A percentile compares a stretch with the other conserved stretches of the same genome.
phyloP scores from a whole-genome alignment of 2,888 invertebrate genomes.

The Odontomyia ornata region DNA sequence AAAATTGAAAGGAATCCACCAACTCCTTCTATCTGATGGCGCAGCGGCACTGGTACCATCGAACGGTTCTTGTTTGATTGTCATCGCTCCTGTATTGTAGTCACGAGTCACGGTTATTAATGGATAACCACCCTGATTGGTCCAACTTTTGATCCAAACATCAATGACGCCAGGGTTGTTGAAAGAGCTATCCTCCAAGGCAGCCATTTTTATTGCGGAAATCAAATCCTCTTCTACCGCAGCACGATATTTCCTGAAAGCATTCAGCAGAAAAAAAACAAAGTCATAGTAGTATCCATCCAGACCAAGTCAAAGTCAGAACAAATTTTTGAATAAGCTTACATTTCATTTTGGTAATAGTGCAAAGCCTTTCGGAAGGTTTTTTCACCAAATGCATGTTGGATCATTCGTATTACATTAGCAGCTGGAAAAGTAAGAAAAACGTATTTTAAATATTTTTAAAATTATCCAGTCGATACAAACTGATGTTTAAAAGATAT shows the following conservation, averaged over 20 bases:
- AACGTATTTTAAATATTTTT: not conserved
- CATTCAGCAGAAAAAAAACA: not conserved
- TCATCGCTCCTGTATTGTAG: conserved; percentile 13
- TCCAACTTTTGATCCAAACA: conserved; percentile 16
- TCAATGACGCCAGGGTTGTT: not conserved
- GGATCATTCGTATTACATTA: conserved; percentile 79
- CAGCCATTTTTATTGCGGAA: conserved; percentile 52
- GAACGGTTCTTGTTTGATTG: conserved; percentile 31
- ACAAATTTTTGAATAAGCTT: conserved; percentile 5
- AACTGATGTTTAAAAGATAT: no score
- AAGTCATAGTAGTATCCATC: no score
- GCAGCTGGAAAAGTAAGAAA: conserved; percentile 60
- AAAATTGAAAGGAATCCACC: conserved; percentile 61
- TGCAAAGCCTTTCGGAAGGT: conserved; percentile 64
- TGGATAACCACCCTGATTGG: conserved; percentile 33
- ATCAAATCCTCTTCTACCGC: conserved; percentile 32
- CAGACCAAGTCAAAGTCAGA: no score
- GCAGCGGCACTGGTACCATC: conserved; percentile 10
- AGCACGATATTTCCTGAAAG: conserved; percentile 15
- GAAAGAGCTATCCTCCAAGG: conserved; percentile 53
- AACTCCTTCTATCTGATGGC: conserved; percentile 51
- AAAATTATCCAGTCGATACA: not conserved
- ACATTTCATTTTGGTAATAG: conserved; percentile 18
- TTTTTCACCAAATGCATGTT: conserved; percentile 76
- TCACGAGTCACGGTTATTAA: conserved; percentile 29